phyloP scores from a whole-genome alignment of 2,888 invertebrate genomes.

The Agrochola lychnidis region DNA sequence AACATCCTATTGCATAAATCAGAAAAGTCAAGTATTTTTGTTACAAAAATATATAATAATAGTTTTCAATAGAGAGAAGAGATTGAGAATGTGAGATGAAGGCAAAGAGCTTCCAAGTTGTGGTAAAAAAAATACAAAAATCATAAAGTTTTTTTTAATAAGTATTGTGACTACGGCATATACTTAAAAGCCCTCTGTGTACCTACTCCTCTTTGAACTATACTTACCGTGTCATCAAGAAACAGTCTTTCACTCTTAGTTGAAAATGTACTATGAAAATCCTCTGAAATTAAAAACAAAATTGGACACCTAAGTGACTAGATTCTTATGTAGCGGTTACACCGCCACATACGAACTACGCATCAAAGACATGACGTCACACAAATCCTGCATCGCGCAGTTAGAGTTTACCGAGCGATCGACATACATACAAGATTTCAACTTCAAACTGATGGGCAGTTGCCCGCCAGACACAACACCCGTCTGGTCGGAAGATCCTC shows the following conservation, averaged over 20 bases:
- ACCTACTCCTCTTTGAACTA: not conserved
- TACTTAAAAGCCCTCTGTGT: not conserved
- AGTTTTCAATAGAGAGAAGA: not conserved
- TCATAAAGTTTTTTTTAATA: not conserved
- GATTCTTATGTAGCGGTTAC: too few species aligned
- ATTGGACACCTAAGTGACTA: not conserved
- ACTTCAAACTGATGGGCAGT: too few species aligned
- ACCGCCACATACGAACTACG: too few species aligned
- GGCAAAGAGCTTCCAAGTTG: too few species aligned
- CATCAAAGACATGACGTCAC: too few species aligned
- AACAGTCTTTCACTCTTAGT: not conserved
- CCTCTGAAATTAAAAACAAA: not conserved
- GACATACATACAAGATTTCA: too few species aligned
- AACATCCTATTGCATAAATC: slow-evolving; percentile 4
- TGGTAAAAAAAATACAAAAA: not conserved
- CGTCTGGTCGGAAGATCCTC: too few species aligned
- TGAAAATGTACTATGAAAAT: not conserved
- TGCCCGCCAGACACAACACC: too few species aligned
- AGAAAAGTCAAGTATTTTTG: not conserved
- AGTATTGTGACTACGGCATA: not conserved
- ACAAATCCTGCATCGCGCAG: too few species aligned
- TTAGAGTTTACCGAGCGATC: too few species aligned
- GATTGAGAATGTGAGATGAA: too few species aligned
- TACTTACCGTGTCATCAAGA: not conserved
- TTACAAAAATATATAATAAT: not conserved